Percentiles rank a stretch among this genome's conserved stretches.
Evolutionary conservation across 2,888 invertebrate genomes (phyloP).

Genomic region (Bombylius discolor): DNA sequence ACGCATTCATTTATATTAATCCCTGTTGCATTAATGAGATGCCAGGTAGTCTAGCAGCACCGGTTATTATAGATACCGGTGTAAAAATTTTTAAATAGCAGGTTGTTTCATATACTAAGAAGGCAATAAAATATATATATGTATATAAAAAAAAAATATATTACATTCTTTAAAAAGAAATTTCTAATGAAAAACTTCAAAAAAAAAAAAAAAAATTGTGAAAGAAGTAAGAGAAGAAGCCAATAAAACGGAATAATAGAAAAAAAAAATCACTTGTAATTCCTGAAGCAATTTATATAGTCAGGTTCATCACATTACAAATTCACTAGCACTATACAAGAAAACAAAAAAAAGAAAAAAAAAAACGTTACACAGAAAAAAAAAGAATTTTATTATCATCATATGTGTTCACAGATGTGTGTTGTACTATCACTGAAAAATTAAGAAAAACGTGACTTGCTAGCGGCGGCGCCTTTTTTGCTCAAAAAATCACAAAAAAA

Average conservation of each 20-base stretch:
- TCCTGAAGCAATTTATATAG: too few relatives aligned
- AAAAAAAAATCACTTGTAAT: not conserved
- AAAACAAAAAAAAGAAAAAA: too few relatives aligned
- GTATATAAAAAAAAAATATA: not conserved
- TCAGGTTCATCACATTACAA: too few relatives aligned
- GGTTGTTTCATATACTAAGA: too few relatives aligned
- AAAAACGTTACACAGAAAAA: too few relatives aligned
- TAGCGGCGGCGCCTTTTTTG: conserved; percentile 26
- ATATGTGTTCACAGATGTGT: not conserved
- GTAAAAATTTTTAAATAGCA: not conserved
- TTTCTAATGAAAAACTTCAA: not conserved
- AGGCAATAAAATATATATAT: too few relatives aligned
- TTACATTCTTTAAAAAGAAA: not conserved
- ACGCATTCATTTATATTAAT: not conserved
- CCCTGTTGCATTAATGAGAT: not conserved
- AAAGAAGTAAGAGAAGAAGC: too few relatives aligned
- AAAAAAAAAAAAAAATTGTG: too few relatives aligned
- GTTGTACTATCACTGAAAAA: not conserved
- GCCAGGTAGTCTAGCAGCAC: not conserved
- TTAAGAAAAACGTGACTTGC: not conserved
- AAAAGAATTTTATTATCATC: too few relatives aligned
- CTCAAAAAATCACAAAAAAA: not conserved
- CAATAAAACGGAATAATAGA: not conserved
- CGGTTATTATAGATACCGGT: not conserved
- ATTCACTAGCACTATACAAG: too few relatives aligned